Conservation (phyloP, 2,888 invertebrate species). For the Oegoconia quadripuncta region DNA sequence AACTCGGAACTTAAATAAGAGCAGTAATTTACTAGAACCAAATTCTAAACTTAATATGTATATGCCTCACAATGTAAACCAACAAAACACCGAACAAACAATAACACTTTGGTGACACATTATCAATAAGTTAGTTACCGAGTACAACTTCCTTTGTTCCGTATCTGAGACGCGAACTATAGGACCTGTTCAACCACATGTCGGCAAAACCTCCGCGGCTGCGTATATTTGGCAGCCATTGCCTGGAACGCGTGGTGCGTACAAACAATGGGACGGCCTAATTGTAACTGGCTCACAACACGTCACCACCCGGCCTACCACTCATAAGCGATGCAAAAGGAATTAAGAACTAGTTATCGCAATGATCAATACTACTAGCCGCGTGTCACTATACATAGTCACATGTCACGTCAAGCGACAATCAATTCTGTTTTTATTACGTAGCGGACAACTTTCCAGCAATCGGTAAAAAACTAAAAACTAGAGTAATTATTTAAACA, state of each 20-base stretch:
- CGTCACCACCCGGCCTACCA: conserved; percentile 23
- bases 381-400: background rate
- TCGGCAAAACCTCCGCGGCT: conserved; percentile 22
- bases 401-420: background rate
- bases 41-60: too few species aligned
- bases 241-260: conserved; percentile 34
- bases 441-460: too few species aligned
- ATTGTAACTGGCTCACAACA: conserved; percentile 48
- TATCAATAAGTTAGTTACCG: conserved; percentile 64
- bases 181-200: conserved; percentile 65
- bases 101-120: too few species aligned
- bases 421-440: background rate
- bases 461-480: too few species aligned
- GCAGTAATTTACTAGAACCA: too few species aligned
- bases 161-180: conserved; percentile 80
- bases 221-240: conserved; percentile 34
- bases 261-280: conserved; percentile 47
- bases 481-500: background rate
- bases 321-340: conserved; percentile 32
- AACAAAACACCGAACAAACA: too few species aligned
- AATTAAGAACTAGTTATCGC: conserved; percentile 29
- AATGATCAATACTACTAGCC: conserved; percentile 9
- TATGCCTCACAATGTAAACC: too few species aligned
- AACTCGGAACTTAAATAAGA: too few species aligned
- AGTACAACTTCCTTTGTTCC: conserved; percentile 84